A percentile compares a stretch with the other conserved stretches of the same genome.
Evolutionary conservation across 2,797 vertebrate species (phyloP).

Genomic region (Falco rusticolus): DNA sequence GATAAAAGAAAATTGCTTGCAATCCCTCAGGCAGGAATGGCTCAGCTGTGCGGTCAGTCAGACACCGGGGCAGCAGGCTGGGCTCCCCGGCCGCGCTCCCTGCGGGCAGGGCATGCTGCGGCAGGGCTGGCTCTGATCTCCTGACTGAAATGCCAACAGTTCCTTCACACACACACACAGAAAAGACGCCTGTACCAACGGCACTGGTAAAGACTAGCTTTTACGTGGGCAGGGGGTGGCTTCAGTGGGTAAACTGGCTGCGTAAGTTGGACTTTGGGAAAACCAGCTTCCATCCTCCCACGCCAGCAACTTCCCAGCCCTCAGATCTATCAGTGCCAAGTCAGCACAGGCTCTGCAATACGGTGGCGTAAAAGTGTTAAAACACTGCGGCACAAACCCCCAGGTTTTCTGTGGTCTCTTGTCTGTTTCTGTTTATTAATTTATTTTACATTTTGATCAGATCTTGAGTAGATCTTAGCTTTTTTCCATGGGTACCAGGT

Average conservation of each 20-base stretch:
- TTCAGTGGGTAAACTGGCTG: not conserved
- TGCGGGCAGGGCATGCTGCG: not conserved
- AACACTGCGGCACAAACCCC: not conserved
- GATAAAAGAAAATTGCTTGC: not conserved
- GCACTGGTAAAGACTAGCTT: not conserved
- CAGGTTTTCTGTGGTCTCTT: not conserved
- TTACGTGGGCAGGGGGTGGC: not conserved
- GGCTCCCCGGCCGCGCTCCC: not conserved
- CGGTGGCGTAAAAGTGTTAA: not conserved
- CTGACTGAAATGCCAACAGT: no score
- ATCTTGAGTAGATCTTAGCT: not conserved
- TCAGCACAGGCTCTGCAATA: not conserved
- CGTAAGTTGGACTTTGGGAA: fast-evolving
- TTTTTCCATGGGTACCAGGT: not conserved
- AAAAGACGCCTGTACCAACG: not conserved
- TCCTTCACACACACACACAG: not conserved
- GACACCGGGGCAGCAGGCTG: not conserved
- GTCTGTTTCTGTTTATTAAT: not conserved
- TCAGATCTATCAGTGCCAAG: not conserved
- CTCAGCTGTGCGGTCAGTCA: not conserved
- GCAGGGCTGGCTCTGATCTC: not conserved
- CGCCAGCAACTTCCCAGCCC: not conserved
- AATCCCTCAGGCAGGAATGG: not conserved
- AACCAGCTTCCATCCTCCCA: not conserved
- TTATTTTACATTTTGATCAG: not conserved